Percentiles rank a stretch among this genome's conserved stretches.
phyloP scores from a whole-genome alignment of 1,140 invertebrate species.

The Metaphire vulgaris region DNA sequence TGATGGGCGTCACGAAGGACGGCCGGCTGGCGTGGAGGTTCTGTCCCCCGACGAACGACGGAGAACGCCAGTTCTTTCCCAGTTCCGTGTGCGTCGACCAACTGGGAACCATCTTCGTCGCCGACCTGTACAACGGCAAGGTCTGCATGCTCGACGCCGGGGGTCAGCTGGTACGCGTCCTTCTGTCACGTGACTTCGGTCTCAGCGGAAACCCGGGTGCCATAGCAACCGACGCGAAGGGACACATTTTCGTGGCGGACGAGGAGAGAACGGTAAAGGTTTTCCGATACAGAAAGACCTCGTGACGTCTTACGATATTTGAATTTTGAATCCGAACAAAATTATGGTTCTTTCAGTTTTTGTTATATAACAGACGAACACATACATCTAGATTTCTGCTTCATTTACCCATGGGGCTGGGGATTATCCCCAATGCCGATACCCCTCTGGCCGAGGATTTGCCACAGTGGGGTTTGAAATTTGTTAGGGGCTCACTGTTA shows the following conservation, averaged over 20 bases:
- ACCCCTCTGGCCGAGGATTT: too few relatives aligned
- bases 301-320: too few relatives aligned
- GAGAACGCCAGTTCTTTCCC: constrained; percentile 17
- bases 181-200: constrained; percentile 3
- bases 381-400: too few relatives aligned
- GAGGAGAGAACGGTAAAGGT: constrained; percentile 17
- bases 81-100: constrained; percentile 13
- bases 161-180: not conserved
- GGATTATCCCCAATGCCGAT: too few relatives aligned
- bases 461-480: too few relatives aligned
- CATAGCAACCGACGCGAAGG: constrained; percentile 1
- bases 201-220: constrained; percentile 5
- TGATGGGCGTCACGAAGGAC: not conserved
- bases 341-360: too few relatives aligned
- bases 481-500: too few relatives aligned
- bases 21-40: constrained; percentile 14
- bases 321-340: too few relatives aligned
- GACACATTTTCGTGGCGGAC: constrained; percentile 9
- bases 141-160: constrained; percentile 13
- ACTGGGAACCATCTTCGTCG: not conserved
- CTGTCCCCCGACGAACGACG: not conserved
- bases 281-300: constrained; percentile 2
- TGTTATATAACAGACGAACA: too few relatives aligned
- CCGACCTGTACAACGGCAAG: constrained; percentile 19
- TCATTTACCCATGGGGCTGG: too few relatives aligned